A percentile compares a stretch with the other conserved stretches of the same genome.
phyloP scores from a whole-genome alignment of 2,797 vertebrate genomes.

The Brachyalestes nurse region DNA sequence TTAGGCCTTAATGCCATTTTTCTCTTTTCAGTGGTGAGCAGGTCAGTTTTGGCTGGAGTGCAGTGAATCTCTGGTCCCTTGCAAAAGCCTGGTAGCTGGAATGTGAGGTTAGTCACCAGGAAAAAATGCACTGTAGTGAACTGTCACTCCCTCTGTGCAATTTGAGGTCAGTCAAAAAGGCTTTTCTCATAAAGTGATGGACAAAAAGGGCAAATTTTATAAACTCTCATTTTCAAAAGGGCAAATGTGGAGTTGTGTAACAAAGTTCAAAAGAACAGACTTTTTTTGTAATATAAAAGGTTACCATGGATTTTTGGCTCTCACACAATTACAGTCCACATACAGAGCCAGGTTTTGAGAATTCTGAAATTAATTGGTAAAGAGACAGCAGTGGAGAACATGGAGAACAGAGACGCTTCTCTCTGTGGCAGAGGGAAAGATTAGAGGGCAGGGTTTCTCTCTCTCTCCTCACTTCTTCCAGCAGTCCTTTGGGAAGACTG shows the following conservation, averaged over 20 bases:
- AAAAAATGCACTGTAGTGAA: slow-evolving; percentile 40
- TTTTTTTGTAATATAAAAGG: slow-evolving; percentile 19
- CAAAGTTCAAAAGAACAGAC: slow-evolving; percentile 43
- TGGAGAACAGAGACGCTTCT: slow-evolving; percentile 39
- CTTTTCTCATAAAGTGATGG: slow-evolving; percentile 42
- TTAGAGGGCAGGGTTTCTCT: slow-evolving; percentile 47
- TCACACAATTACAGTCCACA: slow-evolving; percentile 10
- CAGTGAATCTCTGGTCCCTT: slow-evolving; percentile 41
- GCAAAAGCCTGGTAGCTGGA: slow-evolving; percentile 48
- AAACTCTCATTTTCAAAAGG: slow-evolving; percentile 45
- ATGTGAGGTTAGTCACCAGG: slow-evolving; percentile 44
- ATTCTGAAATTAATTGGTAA: slow-evolving; percentile 49
- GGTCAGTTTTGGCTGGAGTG: slow-evolving; percentile 36
- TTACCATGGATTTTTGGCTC: slow-evolving; percentile 29
- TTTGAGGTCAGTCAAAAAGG: slow-evolving; percentile 46
- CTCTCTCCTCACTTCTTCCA: slow-evolving; percentile 46
- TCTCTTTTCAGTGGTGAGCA: slow-evolving; percentile 19
- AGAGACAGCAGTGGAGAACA: slow-evolving; percentile 25
- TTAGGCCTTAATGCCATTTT: slow-evolving; percentile 15
- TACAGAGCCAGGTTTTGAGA: slow-evolving; percentile 17
- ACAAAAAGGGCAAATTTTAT: slow-evolving; percentile 36
- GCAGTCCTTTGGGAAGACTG: slow-evolving; percentile 52
- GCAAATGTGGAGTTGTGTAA: slow-evolving; percentile 41
- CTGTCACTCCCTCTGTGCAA: slow-evolving; percentile 31
- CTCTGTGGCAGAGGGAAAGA: slow-evolving; percentile 27